These are phyloP conservation scores for Brachionus rotundiformis DNA, from an alignment of 1,140 invertebrate species.

Conservation along the genomic window DNA sequence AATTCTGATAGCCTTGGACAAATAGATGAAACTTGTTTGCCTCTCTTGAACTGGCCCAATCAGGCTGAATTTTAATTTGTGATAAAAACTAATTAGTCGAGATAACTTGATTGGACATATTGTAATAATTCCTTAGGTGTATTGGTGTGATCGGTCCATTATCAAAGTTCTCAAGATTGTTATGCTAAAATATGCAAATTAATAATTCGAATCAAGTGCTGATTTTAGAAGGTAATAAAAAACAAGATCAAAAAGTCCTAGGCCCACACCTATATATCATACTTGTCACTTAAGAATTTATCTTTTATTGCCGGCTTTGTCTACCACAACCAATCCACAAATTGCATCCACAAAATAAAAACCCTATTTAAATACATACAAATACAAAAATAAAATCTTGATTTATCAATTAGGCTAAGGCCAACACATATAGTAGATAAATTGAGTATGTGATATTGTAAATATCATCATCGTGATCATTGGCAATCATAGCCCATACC, in stretches of 20 bases:
- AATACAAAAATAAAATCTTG: not conserved
- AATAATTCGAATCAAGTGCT: conserved; percentile 40
- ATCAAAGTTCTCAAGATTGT: not conserved
- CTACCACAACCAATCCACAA: not conserved
- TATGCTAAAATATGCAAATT: conserved; percentile 42
- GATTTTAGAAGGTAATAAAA: conserved; percentile 45
- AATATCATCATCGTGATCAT: conserved; percentile 42
- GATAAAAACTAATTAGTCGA: not conserved
- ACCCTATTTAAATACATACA: not conserved
- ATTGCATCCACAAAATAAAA: not conserved
- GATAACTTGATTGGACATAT: not conserved
- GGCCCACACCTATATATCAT: not conserved
- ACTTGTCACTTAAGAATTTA: conserved; percentile 14
- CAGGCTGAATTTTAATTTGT: not conserved
- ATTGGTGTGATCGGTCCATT: not conserved
- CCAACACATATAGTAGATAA: not conserved
- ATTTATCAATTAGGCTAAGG: conserved; percentile 5
- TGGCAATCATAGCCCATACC: not conserved
- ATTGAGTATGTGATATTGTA: not conserved
- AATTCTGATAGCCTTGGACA: no score
- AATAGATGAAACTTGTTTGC: no score
- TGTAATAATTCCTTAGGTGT: not conserved
- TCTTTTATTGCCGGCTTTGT: not conserved
- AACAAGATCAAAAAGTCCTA: not conserved
- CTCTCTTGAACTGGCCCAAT: no score